These are phyloP conservation scores for Brachionus koreanus DNA, from an alignment of 1,140 invertebrate species.

Conservation along the genomic window DNA sequence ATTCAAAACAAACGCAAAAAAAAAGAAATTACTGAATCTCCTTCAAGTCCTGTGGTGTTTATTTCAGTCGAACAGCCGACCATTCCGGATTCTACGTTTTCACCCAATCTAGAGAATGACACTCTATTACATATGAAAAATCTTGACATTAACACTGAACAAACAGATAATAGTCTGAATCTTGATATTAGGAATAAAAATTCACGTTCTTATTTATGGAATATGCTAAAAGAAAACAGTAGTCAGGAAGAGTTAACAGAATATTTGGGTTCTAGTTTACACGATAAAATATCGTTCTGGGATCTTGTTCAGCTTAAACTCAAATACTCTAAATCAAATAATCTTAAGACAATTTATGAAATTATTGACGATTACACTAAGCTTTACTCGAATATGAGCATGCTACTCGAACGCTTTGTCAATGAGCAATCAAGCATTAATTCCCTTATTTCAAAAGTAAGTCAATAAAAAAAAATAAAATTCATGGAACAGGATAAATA, in stretches of 20 bases:
- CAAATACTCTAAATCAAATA: conserved; percentile 6
- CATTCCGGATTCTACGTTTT: not conserved
- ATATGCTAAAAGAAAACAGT: not conserved
- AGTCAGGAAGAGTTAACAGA: conserved; percentile 20
- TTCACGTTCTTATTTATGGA: conserved; percentile 28
- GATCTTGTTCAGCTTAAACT: conserved; percentile 37
- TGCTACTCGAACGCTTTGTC: not conserved
- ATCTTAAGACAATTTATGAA: conserved; percentile 33
- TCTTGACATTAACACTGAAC: conserved; percentile 1
- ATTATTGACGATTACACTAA: conserved; percentile 38
- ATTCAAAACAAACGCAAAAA: conserved; percentile 33
- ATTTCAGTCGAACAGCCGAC: not conserved
- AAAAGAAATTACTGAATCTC: not conserved
- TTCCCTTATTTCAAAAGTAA: not conserved
- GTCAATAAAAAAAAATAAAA: too few relatives aligned
- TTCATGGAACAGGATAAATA: not conserved
- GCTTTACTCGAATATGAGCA: conserved; percentile 40
- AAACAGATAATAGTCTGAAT: not conserved
- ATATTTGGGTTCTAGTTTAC: conserved; percentile 20
- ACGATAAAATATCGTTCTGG: conserved; percentile 42
- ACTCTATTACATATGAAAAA: conserved; percentile 33
- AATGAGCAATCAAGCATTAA: conserved; percentile 27
- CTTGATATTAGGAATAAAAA: conserved; percentile 1
- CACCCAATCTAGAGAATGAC: conserved; percentile 12
- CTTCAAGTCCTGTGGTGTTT: not conserved